Base-by-base conservation (phyloP, 2,113 vertebrate genomes). In the Orycteropus afer region DNA sequence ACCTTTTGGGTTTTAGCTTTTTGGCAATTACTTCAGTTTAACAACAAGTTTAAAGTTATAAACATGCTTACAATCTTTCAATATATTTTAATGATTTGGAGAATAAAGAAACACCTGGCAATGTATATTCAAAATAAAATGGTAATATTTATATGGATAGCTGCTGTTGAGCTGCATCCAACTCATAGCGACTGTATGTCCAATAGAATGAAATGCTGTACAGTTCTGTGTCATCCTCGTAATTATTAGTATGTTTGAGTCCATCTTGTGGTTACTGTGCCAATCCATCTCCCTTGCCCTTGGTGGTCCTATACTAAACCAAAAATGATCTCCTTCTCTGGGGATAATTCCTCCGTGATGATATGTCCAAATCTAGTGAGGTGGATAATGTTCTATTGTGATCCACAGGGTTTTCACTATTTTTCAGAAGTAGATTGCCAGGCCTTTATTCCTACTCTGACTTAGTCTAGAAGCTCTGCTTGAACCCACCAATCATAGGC, bases 21-120 rank as follows among this genome's bases (percentile, higher is more conserved):
- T 55, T 5, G 61, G 53, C 10, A 90, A 85, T 92, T 90, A 93
- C 14, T 92, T 94, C 69, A 88, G 15, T 82, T 71, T 53, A 55
- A 84, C 15, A 82, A 90, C 15, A 82, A 90, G 12, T 82, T 86
- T 67, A 78, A 95, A 78, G 74, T 13, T 45, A 18, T 7, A 53
- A 7, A 76, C 7, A 49, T 83, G 40, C 74, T 74, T 76, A 53
- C 89, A 91, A 77, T 42, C 25, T 61, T 87, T 79, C 15, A 61
- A 74, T 74, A 51, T 81, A 59, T 49, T 27, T 95, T 59, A 91
- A 53, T 82, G 45, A 91, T 34, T 37, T 81, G 67, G 51, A 76
- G 13, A 65, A 49, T 51, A 76, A 83, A 67, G 9, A 84, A 84
- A 74, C 8, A 95, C 0, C 42, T 73, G 6, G 15, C 32, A 59